A percentile compares a stretch with the other conserved stretches of the same genome.
Conservation (phyloP, 2,797 vertebrate genomes). For the Spinibarbus caldwelli region DNA sequence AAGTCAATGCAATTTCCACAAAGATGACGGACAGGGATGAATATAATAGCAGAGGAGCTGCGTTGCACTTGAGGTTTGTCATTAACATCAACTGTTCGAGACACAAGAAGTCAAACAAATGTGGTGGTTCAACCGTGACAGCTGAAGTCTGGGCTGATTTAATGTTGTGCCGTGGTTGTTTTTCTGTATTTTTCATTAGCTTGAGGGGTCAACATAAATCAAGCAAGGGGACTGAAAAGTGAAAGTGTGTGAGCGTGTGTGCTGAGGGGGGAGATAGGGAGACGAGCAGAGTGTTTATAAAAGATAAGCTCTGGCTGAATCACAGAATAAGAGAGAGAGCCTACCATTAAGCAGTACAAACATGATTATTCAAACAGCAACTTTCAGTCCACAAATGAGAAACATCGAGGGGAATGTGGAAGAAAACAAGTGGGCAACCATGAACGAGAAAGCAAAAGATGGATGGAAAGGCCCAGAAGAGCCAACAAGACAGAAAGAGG, state of each 20-base stretch:
- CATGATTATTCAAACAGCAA: slow-evolving; percentile 83
- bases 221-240: slow-evolving; percentile 30
- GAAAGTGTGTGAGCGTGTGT: neutral
- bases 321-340: slow-evolving; percentile 72
- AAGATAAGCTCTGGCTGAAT: slow-evolving; percentile 81
- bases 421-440: slow-evolving; percentile 45
- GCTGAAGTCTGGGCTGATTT: slow-evolving; percentile 36
- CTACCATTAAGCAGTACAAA: slow-evolving; percentile 82
- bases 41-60: slow-evolving; percentile 38
- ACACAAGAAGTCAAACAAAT: slow-evolving; percentile 28
- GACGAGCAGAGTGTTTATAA: slow-evolving; percentile 70
- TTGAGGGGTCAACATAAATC: slow-evolving; percentile 60
- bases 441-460: slow-evolving; percentile 65
- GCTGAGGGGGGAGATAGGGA: slow-evolving; percentile 53
- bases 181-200: slow-evolving; percentile 61
- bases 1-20: slow-evolving; percentile 51
- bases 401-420: slow-evolving; percentile 62
- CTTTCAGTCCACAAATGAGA: slow-evolving; percentile 74
- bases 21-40: slow-evolving; percentile 31
- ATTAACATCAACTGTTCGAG: slow-evolving; percentile 28
- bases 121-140: slow-evolving; percentile 2
- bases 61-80: slow-evolving; percentile 36
- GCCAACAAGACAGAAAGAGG: neutral
- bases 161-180: slow-evolving; percentile 45
- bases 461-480: slow-evolving; percentile 63